Percentiles rank a stretch among this genome's conserved stretches.
Conservation (phyloP, 2,888 invertebrate genomes). For the Sisyra terminalis region DNA sequence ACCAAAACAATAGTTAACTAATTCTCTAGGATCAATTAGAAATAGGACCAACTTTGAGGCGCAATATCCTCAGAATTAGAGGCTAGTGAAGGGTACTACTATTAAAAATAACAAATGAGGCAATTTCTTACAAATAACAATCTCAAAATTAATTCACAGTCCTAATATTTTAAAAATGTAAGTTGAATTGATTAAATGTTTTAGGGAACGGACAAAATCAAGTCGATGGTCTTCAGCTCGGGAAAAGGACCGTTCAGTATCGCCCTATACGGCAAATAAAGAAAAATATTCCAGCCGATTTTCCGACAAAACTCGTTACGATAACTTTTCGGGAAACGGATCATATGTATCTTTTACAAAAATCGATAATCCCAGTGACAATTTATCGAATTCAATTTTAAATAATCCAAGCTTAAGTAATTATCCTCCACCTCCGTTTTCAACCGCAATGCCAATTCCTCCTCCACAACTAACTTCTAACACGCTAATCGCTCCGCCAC, state of each 20-base stretch:
- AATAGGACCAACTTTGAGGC: no score
- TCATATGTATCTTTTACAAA: constrained; percentile 8
- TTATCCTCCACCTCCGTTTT: constrained; percentile 15
- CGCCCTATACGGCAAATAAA: constrained; percentile 20
- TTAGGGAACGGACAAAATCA: constrained; percentile 18
- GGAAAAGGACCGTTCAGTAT: constrained; percentile 10
- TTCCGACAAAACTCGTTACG: constrained; percentile 21
- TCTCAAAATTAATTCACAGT: not conserved
- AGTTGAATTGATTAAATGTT: not conserved
- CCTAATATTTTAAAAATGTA: not conserved
- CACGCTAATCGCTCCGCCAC: constrained; percentile 20
- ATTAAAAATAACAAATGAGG: no score
- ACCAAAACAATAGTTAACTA: no score
- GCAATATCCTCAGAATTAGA: no score
- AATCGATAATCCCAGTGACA: constrained; percentile 10
- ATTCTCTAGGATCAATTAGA: no score
- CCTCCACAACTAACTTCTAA: constrained; percentile 22
- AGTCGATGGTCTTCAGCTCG: constrained; percentile 19
- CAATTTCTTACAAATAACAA: not conserved
- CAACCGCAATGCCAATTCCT: constrained; percentile 18
- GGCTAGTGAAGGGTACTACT: no score
- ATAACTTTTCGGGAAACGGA: constrained; percentile 18
- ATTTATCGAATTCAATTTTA: no score
- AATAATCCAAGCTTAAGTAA: constrained; percentile 6
- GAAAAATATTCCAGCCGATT: constrained; percentile 18